A percentile compares a stretch with the other conserved stretches of the same genome.
Evolutionary conservation across 2,797 vertebrate genomes (phyloP).

Genomic region (Lateolabrax maculatus): DNA sequence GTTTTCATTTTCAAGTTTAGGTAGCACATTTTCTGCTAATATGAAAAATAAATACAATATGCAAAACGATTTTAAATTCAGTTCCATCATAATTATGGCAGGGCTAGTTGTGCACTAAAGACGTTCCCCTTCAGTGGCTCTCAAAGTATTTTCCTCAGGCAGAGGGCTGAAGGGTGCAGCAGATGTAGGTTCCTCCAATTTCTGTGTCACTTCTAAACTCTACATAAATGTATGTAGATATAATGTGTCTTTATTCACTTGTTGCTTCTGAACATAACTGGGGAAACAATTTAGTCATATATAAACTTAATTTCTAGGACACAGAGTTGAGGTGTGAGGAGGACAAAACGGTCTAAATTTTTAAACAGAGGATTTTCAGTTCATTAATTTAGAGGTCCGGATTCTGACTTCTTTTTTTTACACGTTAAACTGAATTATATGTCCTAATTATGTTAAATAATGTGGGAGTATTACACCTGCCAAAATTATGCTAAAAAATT

Average conservation of each 20-base stretch:
- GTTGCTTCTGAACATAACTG: conserved; percentile 1
- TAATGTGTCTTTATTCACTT: too few relatives aligned
- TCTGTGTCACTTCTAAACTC: background rate
- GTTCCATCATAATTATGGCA: conserved; percentile 9
- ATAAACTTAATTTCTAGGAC: background rate
- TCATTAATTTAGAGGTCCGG: too few relatives aligned
- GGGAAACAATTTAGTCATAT: conserved; percentile 1
- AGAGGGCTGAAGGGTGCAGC: background rate
- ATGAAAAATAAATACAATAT: background rate
- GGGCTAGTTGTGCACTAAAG: background rate
- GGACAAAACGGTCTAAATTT: background rate
- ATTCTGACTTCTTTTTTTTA: too few relatives aligned
- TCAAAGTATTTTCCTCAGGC: conserved; percentile 8
- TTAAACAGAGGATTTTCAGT: too few relatives aligned
- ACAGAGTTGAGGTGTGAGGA: background rate
- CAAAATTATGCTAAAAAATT: conserved; percentile 3
- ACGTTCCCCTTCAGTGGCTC: background rate
- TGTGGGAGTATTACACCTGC: background rate
- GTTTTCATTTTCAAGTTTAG: background rate
- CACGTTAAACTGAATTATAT: too few relatives aligned
- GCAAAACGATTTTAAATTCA: background rate
- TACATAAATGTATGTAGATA: background rate
- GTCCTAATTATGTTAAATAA: too few relatives aligned
- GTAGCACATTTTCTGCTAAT: background rate
- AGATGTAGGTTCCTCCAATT: background rate